Evolutionary conservation across 2,888 invertebrate species (phyloP).

Genomic region (Cephus sareptanus): DNA sequence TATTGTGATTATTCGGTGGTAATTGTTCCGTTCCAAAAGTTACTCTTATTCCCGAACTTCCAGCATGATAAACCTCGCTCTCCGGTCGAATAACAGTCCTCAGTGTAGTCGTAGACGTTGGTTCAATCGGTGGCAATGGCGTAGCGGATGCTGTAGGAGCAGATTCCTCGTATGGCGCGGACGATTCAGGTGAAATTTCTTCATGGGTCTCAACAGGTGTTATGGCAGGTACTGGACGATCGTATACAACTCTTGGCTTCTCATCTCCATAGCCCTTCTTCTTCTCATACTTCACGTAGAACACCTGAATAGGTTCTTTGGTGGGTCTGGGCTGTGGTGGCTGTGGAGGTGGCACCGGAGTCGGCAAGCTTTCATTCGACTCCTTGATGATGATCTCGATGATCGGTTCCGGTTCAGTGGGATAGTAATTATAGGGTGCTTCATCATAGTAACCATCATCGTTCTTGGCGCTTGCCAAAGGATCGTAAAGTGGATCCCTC

Average conservation of each 20-base stretch:
- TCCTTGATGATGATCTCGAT: slow-evolving; percentile 94
- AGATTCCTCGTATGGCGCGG: slow-evolving; percentile 68
- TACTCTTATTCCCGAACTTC: slow-evolving; percentile 82
- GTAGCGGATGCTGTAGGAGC: slow-evolving; percentile 69
- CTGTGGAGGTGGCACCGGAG: slow-evolving; percentile 69
- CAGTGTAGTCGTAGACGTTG: slow-evolving; percentile 85
- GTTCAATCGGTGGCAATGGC: slow-evolving; percentile 69
- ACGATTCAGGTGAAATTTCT: slow-evolving; percentile 53
- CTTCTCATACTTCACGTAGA: slow-evolving; percentile 87
- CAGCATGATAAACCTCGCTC: slow-evolving; percentile 82
- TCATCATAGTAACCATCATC: slow-evolving; percentile 53
- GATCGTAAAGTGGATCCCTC: slow-evolving; percentile 81
- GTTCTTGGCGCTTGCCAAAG: slow-evolving; percentile 67
- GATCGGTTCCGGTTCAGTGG: slow-evolving; percentile 84
- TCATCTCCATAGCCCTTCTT: slow-evolving; percentile 81
- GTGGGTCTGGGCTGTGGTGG: slow-evolving; percentile 71
- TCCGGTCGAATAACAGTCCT: slow-evolving; percentile 88
- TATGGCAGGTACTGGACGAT: slow-evolving; percentile 83
- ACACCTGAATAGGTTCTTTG: slow-evolving; percentile 90
- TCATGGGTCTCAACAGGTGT: slow-evolving; percentile 78
- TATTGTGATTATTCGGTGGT: slow-evolving; percentile 61
- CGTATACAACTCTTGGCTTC: slow-evolving; percentile 80
- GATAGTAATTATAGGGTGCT: slow-evolving; percentile 52
- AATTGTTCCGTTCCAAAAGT: slow-evolving; percentile 79
- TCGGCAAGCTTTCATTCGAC: slow-evolving; percentile 83